Evolutionary conservation across 92 coral and sea anemone genomes (phyloP), one percentile per base, ranked within the genome.

Genomic region (Isaurus tuberculatus): DNA sequence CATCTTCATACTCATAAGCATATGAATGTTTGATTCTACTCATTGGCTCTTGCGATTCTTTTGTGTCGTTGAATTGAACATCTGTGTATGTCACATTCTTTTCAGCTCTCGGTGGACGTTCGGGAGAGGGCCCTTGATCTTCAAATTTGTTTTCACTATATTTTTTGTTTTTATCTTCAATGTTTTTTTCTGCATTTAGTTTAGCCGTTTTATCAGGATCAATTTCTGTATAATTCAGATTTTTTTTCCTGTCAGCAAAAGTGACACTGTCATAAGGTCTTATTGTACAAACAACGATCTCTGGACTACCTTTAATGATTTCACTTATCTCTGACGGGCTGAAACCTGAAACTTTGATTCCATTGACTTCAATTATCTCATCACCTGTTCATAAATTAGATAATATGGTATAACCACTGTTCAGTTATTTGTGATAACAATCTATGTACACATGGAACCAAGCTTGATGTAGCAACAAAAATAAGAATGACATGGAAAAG

Each of bases 291-390:
- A 93, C 84, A 11, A 97, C 95, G 3, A 87, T 68, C 48, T 92
- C 98, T 0, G 99, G 97, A 48, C 97, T 91, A 4, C 94, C 92
- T 48, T 89, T 91, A 48, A 97, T 91, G 46, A 97, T 93, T 77
- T 97, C 98, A 72, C 99, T 90, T 63, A 97, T 88, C 71, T 97
- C 93, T 48, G 92, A 88, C 0, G 94, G 92, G 0, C 92, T 88
- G 66, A 92, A 92, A 1, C 95, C 95, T 5, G 92, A 86, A 49
- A 97, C 86, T 34, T 92, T 92, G 23, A 94, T 92, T 11, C 99
- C 99, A 85, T 94, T 94, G 46, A 96, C 93, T 75, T 96, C 99
- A n/a, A 96, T 91, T 15, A 96, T 65, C 85, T 96, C 98, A 65
- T 96, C 99, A 53, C 99, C 99, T 97, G 48, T 14, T 11, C 7